Percentiles rank a stretch among this genome's conserved stretches.
phyloP scores from a whole-genome alignment of 2,888 invertebrate genomes.

The Pristionchus arcanus region DNA sequence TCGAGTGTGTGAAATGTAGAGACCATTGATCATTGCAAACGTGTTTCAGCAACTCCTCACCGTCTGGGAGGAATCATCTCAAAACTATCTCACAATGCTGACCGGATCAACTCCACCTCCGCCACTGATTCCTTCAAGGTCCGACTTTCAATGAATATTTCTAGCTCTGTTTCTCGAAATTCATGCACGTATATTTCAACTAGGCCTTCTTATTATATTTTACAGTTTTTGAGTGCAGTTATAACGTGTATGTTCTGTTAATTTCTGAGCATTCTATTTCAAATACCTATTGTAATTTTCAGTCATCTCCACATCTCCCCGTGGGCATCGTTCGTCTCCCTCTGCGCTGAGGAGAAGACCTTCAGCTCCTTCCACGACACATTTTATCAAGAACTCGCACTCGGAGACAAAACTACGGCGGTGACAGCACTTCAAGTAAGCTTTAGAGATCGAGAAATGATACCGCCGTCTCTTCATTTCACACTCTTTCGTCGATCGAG shows the following conservation, averaged over 20 bases:
- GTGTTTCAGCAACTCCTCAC: conserved; percentile 58
- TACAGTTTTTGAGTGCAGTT: too few relatives aligned
- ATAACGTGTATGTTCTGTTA: too few relatives aligned
- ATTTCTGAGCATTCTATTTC: too few relatives aligned
- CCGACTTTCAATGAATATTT: conserved; percentile 37
- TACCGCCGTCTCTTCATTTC: too few relatives aligned
- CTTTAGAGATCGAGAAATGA: not conserved
- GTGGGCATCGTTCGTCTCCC: conserved; percentile 71
- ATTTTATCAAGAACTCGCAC: conserved; percentile 66
- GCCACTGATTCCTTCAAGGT: conserved; percentile 65
- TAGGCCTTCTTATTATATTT: too few relatives aligned
- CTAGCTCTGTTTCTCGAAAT: too few relatives aligned
- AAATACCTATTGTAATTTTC: conserved; percentile 55
- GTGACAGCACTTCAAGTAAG: conserved; percentile 64
- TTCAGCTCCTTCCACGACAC: conserved; percentile 65
- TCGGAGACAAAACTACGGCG: conserved; percentile 66
- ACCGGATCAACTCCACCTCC: conserved; percentile 67
- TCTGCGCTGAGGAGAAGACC: conserved; percentile 68
- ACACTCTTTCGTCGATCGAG: too few relatives aligned
- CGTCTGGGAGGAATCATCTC: conserved; percentile 65
- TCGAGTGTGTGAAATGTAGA: not conserved
- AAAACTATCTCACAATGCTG: conserved; percentile 71
- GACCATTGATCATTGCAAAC: too few relatives aligned
- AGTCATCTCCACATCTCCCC: conserved; percentile 60
- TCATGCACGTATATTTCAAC: too few relatives aligned